These are phyloP conservation scores for Hapalemur alaotrensis DNA, from an alignment of 2,797 vertebrate species.

Conservation along the genomic window DNA sequence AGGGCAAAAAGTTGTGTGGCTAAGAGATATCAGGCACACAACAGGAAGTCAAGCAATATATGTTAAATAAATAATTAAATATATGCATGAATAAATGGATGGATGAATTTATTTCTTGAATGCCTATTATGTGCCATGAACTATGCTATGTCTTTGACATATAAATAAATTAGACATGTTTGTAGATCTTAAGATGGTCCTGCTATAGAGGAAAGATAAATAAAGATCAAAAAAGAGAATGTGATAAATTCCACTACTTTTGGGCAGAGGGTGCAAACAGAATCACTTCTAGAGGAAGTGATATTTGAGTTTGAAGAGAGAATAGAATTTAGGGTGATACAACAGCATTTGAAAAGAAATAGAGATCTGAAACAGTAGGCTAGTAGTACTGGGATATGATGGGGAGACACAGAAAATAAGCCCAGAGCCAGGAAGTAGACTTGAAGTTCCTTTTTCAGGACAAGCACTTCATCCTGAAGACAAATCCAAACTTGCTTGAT, in stretches of 20 bases:
- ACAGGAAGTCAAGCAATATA: not conserved
- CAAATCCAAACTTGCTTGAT: not conserved
- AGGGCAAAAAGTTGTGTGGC: not conserved
- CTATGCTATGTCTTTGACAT: not conserved
- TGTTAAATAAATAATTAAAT: not conserved
- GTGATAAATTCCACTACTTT: not conserved
- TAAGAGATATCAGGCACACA: not conserved
- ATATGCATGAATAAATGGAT: not conserved
- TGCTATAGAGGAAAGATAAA: not conserved
- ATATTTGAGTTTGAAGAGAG: not conserved
- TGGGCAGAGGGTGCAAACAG: not conserved
- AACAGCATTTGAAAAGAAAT: not conserved
- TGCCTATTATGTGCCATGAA: not conserved
- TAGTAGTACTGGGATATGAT: not conserved
- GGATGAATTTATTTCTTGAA: not conserved
- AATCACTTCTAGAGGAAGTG: not conserved
- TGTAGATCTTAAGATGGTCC: not conserved
- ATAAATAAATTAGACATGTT: not conserved
- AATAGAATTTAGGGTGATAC: not conserved
- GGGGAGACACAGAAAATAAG: not conserved
- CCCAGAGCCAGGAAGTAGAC: not conserved
- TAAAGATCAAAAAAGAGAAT: not conserved
- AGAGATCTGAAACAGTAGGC: not conserved
- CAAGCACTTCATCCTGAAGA: not conserved
- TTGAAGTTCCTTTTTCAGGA: not conserved